phyloP scores from a whole-genome alignment of 2,113 vertebrate species.

The Pipra filicauda region DNA sequence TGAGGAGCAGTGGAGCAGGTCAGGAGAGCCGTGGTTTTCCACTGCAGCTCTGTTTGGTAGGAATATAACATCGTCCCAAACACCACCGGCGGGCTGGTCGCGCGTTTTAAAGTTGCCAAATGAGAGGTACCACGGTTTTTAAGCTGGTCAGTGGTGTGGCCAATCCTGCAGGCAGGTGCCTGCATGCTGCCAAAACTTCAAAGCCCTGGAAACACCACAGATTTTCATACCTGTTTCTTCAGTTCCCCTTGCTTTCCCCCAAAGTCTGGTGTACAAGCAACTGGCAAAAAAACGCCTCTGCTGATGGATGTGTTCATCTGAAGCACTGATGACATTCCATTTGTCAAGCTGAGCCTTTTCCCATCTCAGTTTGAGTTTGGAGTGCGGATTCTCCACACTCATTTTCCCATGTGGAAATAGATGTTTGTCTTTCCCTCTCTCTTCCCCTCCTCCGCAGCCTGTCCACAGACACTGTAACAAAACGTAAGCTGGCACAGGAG shows the following conservation, averaged over 20 bases:
- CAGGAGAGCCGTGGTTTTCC: neutral
- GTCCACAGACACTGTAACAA: neutral
- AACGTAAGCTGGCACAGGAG: rapidly evolving
- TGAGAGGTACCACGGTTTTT: neutral
- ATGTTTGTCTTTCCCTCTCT: neutral
- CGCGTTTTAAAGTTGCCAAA: neutral
- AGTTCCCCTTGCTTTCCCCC: neutral
- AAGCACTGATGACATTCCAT: neutral
- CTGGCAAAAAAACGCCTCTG: neutral
- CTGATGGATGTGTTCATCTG: neutral
- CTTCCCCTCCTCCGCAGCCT: rapidly evolving
- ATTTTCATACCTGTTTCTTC: neutral
- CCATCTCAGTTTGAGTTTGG: neutral
- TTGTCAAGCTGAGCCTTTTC: neutral
- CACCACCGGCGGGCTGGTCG: rapidly evolving
- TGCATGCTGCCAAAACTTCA: neutral
- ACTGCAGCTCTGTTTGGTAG: rapidly evolving
- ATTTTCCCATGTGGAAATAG: neutral
- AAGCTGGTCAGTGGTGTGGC: neutral
- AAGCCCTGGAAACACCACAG: rapidly evolving
- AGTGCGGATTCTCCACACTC: neutral
- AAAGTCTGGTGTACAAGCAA: neutral
- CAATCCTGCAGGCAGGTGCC: neutral
- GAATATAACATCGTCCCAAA: neutral
- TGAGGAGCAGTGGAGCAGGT: neutral